These are phyloP conservation scores for Rhynchonycteris naso DNA, from an alignment of 2,797 vertebrate genomes.

Conservation along the genomic window DNA sequence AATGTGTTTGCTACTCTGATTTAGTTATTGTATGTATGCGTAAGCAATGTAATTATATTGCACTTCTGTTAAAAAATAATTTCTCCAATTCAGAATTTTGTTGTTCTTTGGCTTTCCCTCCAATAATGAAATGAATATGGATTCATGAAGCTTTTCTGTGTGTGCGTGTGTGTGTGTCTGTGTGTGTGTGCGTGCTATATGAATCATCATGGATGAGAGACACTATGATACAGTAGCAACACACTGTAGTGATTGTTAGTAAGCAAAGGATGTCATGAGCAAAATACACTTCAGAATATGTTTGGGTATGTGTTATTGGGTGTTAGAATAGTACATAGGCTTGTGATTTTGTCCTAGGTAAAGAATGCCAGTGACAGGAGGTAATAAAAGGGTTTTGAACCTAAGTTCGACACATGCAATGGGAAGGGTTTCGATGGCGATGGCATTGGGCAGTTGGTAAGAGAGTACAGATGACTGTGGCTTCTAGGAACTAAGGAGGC, in stretches of 20 bases:
- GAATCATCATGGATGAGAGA: not conserved
- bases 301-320: not conserved
- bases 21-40: not conserved
- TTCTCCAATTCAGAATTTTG: not conserved
- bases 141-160: not conserved
- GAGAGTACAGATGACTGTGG: not conserved
- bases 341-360: not conserved
- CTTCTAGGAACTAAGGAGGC: not conserved
- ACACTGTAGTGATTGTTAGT: not conserved
- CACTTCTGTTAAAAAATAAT: not conserved
- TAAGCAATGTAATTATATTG: conserved; percentile 40
- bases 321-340: not conserved
- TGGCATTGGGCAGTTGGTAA: not conserved
- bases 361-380: not conserved
- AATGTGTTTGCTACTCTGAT: conserved; percentile 13
- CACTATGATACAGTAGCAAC: not conserved
- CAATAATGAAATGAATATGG: not conserved
- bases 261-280: not conserved
- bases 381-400: conserved; percentile 8
- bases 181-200: not conserved
- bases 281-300: not conserved
- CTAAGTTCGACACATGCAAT: not conserved
- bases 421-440: not conserved
- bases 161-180: not conserved
- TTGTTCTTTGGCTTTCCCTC: not conserved